Evolutionary conservation across 2,113 vertebrate species (phyloP), one percentile per base, ranked within the genome.

Genomic region (Chloropsis hardwickii): DNA sequence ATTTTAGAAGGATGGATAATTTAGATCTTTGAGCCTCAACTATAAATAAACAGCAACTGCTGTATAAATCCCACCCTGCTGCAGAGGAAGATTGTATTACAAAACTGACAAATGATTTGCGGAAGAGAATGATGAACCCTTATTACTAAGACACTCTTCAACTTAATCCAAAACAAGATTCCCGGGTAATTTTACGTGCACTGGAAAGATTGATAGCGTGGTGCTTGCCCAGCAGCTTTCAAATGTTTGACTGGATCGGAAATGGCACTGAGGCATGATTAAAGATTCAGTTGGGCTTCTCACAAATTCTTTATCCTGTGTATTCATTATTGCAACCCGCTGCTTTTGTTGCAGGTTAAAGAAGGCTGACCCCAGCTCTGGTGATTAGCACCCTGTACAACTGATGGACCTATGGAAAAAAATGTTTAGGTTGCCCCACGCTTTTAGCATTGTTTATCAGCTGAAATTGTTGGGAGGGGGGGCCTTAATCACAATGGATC

Each of bases 161-260:
- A 96, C 96, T 97, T 97, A 97, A 98, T 97, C 97, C 96, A 96
- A 95, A 97, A 97, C 95, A 97, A 97, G 97, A 97, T 97, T 97
- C 96, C 95, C 28, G 93, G 97, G 95, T 95, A 95, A 97, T 97
- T 97, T 96, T 97, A 91, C 92, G 58, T 95, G 86, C 33, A 23
- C 88, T 74, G 20, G 96, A 16, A 96, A 97, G 96, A 97, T 93
- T 90, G 97, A 98, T 97, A 95, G 89, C 78, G 50, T 67, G 35
- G 77, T 80, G 95, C 97, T 96, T 74, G 94, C 95, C 90, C 89
- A 96, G 95, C 95, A 96, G 97, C 97, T 98, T 95, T 94, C 96
- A 95, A 97, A 96, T 90, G 78, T 97, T 97, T 97, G 97, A 82
- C 94, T 81, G 85, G 95, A 96, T 97, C 76, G 82, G 95, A 96